phyloP scores from a whole-genome alignment of 1,140 invertebrate species.

The Drosophila lacertosa region DNA sequence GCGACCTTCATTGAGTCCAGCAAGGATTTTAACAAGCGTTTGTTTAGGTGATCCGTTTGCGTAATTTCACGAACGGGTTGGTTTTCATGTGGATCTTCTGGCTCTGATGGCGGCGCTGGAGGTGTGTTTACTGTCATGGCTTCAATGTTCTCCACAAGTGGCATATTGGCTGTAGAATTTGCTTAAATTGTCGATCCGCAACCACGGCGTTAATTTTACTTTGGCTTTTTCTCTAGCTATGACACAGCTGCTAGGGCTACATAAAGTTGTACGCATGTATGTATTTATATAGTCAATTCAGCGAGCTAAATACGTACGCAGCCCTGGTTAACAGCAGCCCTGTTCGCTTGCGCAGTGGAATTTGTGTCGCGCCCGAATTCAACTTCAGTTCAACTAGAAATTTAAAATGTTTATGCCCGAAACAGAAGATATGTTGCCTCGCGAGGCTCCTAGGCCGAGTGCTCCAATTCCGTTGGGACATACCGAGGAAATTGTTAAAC shows the following conservation, averaged over 20 bases:
- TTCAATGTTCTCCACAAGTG: slow-evolving; percentile 57
- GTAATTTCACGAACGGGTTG: slow-evolving; percentile 67
- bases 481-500: slow-evolving; percentile 45
- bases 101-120: slow-evolving; percentile 42
- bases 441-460: slow-evolving; percentile 67
- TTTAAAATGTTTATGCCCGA: slow-evolving; percentile 65
- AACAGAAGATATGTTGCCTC: slow-evolving; percentile 78
- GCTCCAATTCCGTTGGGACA: slow-evolving; percentile 53
- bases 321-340: slow-evolving; percentile 15
- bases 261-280: no score
- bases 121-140: slow-evolving; percentile 51
- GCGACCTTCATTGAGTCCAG: slow-evolving; percentile 66
- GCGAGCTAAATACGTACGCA: background rate
- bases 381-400: slow-evolving; percentile 40
- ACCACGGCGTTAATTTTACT: slow-evolving; percentile 5
- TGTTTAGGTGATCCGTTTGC: slow-evolving; percentile 77
- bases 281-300: background rate
- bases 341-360: slow-evolving; percentile 10
- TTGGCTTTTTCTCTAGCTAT: slow-evolving; percentile 18
- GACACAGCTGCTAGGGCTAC: slow-evolving; percentile 39
- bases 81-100: slow-evolving; percentile 24
- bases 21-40: slow-evolving; percentile 68
- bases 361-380: slow-evolving; percentile 51
- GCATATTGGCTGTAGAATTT: slow-evolving; percentile 43
- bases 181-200: background rate